A percentile compares a stretch with the other conserved stretches of the same genome.
phyloP scores from a whole-genome alignment of 2,797 vertebrate species.

The Cottoperca gobio region DNA sequence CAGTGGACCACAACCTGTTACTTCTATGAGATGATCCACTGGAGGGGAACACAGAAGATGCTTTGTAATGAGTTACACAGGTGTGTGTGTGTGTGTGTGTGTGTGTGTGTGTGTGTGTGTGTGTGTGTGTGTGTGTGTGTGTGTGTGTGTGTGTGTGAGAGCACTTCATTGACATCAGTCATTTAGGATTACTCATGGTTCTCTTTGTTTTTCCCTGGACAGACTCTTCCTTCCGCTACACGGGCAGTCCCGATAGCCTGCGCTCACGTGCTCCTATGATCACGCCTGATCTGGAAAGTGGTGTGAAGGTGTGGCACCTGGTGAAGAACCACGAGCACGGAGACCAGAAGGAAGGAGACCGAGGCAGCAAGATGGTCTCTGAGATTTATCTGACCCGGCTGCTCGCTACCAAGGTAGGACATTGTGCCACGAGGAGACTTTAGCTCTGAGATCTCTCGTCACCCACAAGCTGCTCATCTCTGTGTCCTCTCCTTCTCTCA shows the following conservation, averaged over 20 bases:
- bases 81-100: neutral
- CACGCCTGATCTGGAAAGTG: conserved; percentile 97
- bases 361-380: conserved; percentile 99
- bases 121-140: no score
- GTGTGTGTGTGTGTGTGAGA: no score
- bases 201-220: conserved; percentile 23
- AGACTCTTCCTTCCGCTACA: conserved; percentile 98
- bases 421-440: neutral
- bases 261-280: conserved; percentile 98
- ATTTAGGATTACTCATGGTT: conserved; percentile 28
- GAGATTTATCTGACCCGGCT: conserved; percentile 98
- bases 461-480: neutral
- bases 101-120: no score
- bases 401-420: conserved; percentile 90
- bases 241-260: conserved; percentile 97
- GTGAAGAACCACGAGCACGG: conserved; percentile 99
- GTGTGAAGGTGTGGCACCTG: conserved; percentile 98
- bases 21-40: conserved; percentile 61
- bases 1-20: conserved; percentile 25
- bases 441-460: neutral
- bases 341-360: conserved; percentile 98
- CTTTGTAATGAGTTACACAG: conserved; percentile 61
- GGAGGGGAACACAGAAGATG: conserved; percentile 19
- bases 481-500: conserved; percentile 48
- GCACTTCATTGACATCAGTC: no score